Conservation (phyloP, 2,888 invertebrate species). For the Stenchaetothrips biformis region DNA sequence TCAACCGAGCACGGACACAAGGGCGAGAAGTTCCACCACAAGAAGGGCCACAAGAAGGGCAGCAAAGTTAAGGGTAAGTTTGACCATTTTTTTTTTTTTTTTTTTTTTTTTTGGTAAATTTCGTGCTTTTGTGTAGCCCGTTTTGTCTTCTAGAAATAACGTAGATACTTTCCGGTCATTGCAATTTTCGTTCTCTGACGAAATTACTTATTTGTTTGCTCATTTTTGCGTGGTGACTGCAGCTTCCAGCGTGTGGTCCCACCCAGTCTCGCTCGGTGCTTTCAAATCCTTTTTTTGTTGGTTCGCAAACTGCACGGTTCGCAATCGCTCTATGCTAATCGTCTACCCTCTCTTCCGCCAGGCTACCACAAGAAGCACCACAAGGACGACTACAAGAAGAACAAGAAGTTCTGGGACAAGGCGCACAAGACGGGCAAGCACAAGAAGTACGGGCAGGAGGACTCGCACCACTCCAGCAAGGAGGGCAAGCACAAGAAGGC, state of each 20-base stretch:
- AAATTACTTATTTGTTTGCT: too few species aligned
- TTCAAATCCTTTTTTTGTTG: too few species aligned
- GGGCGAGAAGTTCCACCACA: slow-evolving; percentile 22
- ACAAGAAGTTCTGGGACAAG: slow-evolving; percentile 23
- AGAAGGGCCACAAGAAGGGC: slow-evolving; percentile 19
- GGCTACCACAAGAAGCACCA: slow-evolving; percentile 22
- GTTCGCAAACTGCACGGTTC: too few species aligned
- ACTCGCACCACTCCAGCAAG: slow-evolving; percentile 9
- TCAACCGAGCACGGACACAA: not conserved
- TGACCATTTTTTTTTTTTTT: too few species aligned
- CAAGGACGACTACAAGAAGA: slow-evolving; percentile 16
- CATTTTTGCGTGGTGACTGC: too few species aligned
- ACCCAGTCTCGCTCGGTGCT: too few species aligned
- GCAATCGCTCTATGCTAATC: too few species aligned
- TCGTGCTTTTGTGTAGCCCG: not conserved
- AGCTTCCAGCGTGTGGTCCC: too few species aligned
- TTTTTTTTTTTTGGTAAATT: not conserved
- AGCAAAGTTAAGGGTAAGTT: not conserved
- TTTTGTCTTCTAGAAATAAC: too few species aligned
- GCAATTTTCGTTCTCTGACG: too few species aligned
- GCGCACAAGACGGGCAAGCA: slow-evolving; percentile 20
- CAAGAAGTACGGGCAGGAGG: slow-evolving; percentile 20
- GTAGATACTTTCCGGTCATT: too few species aligned
- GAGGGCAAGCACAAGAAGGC: slow-evolving; percentile 22
- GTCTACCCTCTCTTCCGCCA: not conserved